Evolutionary conservation across 1,140 invertebrate genomes (phyloP), one percentile per base, ranked within the genome.

Genomic region (Drosophila fuyamai): DNA sequence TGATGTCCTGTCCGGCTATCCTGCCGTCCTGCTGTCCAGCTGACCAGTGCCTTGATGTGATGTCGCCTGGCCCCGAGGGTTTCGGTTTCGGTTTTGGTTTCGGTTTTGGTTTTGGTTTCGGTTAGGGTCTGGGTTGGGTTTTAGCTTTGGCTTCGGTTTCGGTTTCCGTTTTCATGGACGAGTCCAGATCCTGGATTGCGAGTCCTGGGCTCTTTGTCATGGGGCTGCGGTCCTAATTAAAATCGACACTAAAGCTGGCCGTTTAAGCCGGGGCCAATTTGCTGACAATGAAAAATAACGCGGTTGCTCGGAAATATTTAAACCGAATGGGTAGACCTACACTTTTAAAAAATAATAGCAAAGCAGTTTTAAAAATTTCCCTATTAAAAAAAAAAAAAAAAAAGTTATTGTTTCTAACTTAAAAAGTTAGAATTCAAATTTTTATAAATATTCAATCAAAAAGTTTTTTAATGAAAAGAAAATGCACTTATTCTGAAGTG

Each of bases 201-300:
- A 47, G 43, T 9, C 55, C 61, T 13, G 14, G 23, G 56, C 40
- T 23, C 18, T 35, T n/a, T 29, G 29, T 57, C 41, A 44, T 50
- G 43, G 1, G 46, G 63, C 60, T 60, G 14, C 6, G 12, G 27
- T 36, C 13, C 67, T 86, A 86, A 86, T 86, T 86, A 86, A 86
- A 86, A 88, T 86, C 82, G 76, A 82, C 83, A 82, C 76, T 56
- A 88, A 88, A 79, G 79, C 73, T 46, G 62, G 62, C 53, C 59
- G 66, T 48, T 81, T 81, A 85, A 85, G 74, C 81, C 41, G 35
- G 16, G 65, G 35, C 82, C 82, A 85, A 85, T 71, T 72, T 76
- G 76, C 83, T 79, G 79, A 88, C 82, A 86, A 61, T 81, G 65
- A 67, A 71, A 57, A 66, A 66, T 50, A 55, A 72, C 47, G 44